These are phyloP conservation scores for Crocidura indochinensis DNA, from an alignment of 2,797 vertebrate species.

Conservation along the genomic window DNA sequence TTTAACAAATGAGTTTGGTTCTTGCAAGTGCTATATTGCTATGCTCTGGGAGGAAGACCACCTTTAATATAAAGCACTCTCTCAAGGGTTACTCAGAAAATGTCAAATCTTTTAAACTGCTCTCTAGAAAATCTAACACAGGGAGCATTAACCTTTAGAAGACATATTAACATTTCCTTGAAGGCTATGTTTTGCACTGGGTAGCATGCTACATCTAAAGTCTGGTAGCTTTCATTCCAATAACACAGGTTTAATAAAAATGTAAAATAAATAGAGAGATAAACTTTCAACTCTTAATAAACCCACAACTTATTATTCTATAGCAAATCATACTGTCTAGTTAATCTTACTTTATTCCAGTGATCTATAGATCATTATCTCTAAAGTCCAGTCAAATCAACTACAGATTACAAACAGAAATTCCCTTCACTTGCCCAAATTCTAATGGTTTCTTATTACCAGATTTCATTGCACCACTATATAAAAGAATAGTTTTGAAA, in stretches of 20 bases:
- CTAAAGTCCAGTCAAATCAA: conserved; percentile 54
- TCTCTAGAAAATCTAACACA: conserved; percentile 75
- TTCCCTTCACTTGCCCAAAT: conserved; percentile 51
- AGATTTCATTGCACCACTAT: conserved; percentile 32
- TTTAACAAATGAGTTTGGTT: conserved; percentile 29
- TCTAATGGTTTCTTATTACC: not conserved
- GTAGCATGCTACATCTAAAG: conserved; percentile 68
- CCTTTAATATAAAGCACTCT: conserved; percentile 76
- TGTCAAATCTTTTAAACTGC: conserved; percentile 80
- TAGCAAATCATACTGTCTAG: conserved; percentile 57
- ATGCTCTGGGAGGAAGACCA: conserved; percentile 34
- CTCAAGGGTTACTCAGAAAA: conserved; percentile 79
- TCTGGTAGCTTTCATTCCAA: conserved; percentile 62
- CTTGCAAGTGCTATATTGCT: conserved; percentile 26
- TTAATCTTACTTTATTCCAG: conserved; percentile 63
- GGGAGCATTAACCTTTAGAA: conserved; percentile 82
- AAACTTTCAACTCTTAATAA: conserved; percentile 59
- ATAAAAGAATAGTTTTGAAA: conserved; percentile 63
- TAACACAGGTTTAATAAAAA: conserved; percentile 78
- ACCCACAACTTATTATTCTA: conserved; percentile 58
- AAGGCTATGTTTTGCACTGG: conserved; percentile 72
- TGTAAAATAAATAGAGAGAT: conserved; percentile 73
- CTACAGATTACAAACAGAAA: conserved; percentile 21
- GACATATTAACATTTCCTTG: conserved; percentile 79
- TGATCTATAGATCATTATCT: conserved; percentile 54